Base-by-base conservation (phyloP, 2,797 vertebrate genomes). In the Sebastes vulpes region DNA sequence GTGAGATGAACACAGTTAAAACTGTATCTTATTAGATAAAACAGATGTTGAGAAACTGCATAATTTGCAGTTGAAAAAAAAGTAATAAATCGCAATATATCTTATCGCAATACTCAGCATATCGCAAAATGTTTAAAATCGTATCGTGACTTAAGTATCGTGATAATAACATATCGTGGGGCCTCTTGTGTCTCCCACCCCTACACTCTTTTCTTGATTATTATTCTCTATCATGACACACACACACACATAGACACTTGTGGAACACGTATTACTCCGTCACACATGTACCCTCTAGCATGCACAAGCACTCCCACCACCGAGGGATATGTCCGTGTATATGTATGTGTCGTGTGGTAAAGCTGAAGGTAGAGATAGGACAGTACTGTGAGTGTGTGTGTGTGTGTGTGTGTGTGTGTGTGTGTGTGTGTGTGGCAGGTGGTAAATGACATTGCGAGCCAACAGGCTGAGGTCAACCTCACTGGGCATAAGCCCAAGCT, bases 401-500 rank as follows among this genome's bases (percentile, higher is more conserved):
- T 63, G 83, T 76, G 71, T 72, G 79, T 72, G 72, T 76, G 77
- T 84, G 78, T 26, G 72, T 76, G 77, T 84, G 78, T 23, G 25
- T 25, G 59, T 78, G 75, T 59, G 58, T 63, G 83, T 76, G 72
- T 76, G 77, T 84, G 78, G 77, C 81, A 88, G 89, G 91, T 88
- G 81, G 89, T 82, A 81, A 90, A 92, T 93, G 95, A 96, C 95
- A 94, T 95, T 96, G 93, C 52, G 60, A 83, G 82, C 83, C 85
- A 92, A 89, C 85, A 93, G 85, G 80, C 88, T 81, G 95, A 96
- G 94, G 94, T 96, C 94, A 95, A 84, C 82, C 85, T 93, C 75
- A 67, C 91, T 28, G 84, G 89, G 89, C 90, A 93, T 63, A 60
- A 82, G 75, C 85, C 91, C 89, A 92, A 94, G 86, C 86, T 91